Percentiles rank a stretch among this genome's conserved stretches.
These are phyloP conservation scores for Clostera curtula DNA, from an alignment of 2,888 invertebrate genomes.

Conservation along the genomic window DNA sequence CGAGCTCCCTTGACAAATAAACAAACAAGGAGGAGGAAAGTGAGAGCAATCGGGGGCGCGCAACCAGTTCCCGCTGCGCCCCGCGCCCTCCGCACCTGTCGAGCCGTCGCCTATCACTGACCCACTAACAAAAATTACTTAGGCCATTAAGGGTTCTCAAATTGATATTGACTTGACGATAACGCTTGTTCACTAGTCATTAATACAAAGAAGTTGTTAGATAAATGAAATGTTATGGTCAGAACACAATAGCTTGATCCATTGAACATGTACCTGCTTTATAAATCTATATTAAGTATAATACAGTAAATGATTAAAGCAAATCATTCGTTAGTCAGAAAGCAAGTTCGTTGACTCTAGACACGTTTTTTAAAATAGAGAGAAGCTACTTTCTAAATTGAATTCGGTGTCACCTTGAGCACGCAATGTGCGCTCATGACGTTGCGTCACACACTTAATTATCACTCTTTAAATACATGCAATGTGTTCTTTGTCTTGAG, in stretches of 20 bases:
- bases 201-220: conserved; percentile 30
- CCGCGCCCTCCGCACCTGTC: conserved; percentile 15
- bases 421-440: conserved; percentile 33
- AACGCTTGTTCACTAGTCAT: conserved; percentile 27
- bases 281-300: too few relatives aligned
- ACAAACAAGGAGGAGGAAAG: conserved; percentile 65
- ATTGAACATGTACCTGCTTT: too few relatives aligned
- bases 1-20: conserved; percentile 67
- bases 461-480: too few relatives aligned
- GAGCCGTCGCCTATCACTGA: conserved; percentile 36
- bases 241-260: too few relatives aligned
- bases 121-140: conserved; percentile 54
- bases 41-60: conserved; percentile 57
- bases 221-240: conserved; percentile 25
- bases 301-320: too few relatives aligned
- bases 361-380: conserved; percentile 36
- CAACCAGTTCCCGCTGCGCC: conserved; percentile 49
- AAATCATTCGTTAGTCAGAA: conserved; percentile 18
- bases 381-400: conserved; percentile 66
- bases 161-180: conserved; percentile 24
- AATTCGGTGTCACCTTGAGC: conserved; percentile 63
- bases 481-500: too few relatives aligned
- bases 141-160: conserved; percentile 34
- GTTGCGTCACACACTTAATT: conserved; percentile 51
- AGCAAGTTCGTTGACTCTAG: conserved; percentile 50